A percentile compares a stretch with the other conserved stretches of the same genome.
phyloP scores from a whole-genome alignment of 1,140 invertebrate genomes.

The Myzus persicae region DNA sequence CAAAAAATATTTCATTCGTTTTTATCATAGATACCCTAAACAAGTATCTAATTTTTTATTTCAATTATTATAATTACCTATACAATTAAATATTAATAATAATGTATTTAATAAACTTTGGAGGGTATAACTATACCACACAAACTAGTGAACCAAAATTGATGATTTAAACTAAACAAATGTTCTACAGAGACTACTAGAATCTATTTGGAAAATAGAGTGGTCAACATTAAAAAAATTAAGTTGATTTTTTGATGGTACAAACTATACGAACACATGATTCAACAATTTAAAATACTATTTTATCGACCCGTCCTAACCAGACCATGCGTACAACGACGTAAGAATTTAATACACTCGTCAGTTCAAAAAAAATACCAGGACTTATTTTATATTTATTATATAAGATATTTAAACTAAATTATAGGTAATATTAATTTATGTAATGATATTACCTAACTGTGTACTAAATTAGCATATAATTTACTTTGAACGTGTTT shows the following conservation, averaged over 20 bases:
- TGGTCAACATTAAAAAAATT: too few relatives aligned
- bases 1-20: background rate
- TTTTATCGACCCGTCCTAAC: background rate
- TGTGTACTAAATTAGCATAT: background rate
- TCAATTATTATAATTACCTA: background rate
- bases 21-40: background rate
- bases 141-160: background rate
- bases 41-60: background rate
- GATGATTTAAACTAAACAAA: too few relatives aligned
- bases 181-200: too few relatives aligned
- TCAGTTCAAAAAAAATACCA: background rate
- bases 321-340: background rate
- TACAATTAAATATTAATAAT: too few relatives aligned
- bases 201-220: too few relatives aligned
- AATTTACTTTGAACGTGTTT: background rate
- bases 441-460: slow-evolving; percentile 12
- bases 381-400: background rate
- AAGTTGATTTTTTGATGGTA: background rate
- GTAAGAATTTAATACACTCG: background rate
- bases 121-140: background rate
- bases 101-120: background rate
- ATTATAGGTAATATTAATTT: too few relatives aligned
- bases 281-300: background rate
- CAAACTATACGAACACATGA: background rate
- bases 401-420: background rate